Base-by-base conservation (phyloP, 23 tunicate species). In the Aplidium turbinatum region DNA sequence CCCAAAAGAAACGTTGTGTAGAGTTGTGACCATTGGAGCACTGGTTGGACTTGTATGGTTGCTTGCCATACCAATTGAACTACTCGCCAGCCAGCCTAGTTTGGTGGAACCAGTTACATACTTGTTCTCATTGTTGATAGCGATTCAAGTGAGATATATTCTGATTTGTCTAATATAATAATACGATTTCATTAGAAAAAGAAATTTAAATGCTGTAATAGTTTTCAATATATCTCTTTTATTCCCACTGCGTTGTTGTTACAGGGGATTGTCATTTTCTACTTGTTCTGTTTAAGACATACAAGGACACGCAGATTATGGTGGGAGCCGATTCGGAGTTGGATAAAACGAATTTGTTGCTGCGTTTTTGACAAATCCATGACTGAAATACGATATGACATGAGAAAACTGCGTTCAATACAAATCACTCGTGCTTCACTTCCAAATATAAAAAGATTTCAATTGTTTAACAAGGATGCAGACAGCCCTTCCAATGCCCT, bases 41-140 rank as follows among this genome's bases (percentile, higher is more conserved):
- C n/a, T 70, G 19, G 3, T 47, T 4, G 76, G 76, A 9, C 58
- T 70, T 9, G 36, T 47, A 28, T 70, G 76, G 76, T 3, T 47
- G 2, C 35, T 70, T 3, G 76, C 76, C 2, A 47, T 70, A 4
- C 76, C 76, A 3, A 47, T 70, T 58, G 76, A 70, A 25, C 29
- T 70, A 24, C 36, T 70, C 38, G 76, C 76, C 5, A 4, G 6
- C 3, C 24, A 20, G 18, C 36, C 21, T 11, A 25, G 4, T 3
- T 47, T 70, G 26, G 36, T 70, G 6, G 76, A 47, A 47, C 76
- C 76, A 3, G 58, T 70, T n/a, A 70, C 76, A 4, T 70, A 47
- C 26, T 6, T 47, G 3, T 70, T 70, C 25, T 70, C 76, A 4
- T 3, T 47, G 4, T 23, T 70, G 24, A 70, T 70, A 18, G 76